A percentile compares a stretch with the other conserved stretches of the same genome.
Evolutionary conservation across 2,888 invertebrate genomes (phyloP).

Genomic region (Ectemnius continuus): DNA sequence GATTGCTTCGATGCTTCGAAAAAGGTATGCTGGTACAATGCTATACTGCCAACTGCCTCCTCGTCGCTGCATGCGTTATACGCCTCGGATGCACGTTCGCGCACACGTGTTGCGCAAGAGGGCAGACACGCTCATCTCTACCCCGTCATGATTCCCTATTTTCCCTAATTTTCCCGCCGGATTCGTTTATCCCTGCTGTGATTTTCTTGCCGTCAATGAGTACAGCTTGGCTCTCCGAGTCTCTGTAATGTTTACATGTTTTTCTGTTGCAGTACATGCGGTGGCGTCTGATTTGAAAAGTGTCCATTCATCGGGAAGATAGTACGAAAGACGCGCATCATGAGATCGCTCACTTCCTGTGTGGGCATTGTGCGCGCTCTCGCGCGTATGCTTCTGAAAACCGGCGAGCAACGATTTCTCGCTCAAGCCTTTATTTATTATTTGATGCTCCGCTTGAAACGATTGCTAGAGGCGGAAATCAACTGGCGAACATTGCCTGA

Average conservation of each 20-base stretch:
- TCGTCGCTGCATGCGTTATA: conserved; percentile 2
- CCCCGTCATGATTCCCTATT: background rate
- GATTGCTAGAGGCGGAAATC: conserved; percentile 50
- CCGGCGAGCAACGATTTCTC: conserved; percentile 60
- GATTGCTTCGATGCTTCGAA: too few species aligned
- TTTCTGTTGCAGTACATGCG: background rate
- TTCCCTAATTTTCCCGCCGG: background rate
- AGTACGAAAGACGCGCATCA: background rate
- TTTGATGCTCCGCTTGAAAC: conserved; percentile 49
- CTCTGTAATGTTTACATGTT: background rate
- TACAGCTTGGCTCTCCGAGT: background rate
- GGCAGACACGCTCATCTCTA: background rate
- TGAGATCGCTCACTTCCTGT: conserved; percentile 28
- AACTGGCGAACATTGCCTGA: conserved; percentile 52
- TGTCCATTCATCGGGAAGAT: background rate
- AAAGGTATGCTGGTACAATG: too few species aligned
- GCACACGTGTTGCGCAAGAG: conserved; percentile 6
- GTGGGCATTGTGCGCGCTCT: conserved; percentile 39
- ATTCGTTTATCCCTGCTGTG: background rate
- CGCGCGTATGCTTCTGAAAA: conserved; percentile 47
- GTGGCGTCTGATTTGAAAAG: background rate
- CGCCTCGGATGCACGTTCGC: conserved; percentile 3
- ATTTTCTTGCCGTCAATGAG: background rate
- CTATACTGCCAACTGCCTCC: too few species aligned
- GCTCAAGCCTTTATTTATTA: conserved; percentile 62